A percentile compares a stretch with the other conserved stretches of the same genome.
Conservation (phyloP, 2,797 vertebrate genomes). For the Lepus townsendii region DNA sequence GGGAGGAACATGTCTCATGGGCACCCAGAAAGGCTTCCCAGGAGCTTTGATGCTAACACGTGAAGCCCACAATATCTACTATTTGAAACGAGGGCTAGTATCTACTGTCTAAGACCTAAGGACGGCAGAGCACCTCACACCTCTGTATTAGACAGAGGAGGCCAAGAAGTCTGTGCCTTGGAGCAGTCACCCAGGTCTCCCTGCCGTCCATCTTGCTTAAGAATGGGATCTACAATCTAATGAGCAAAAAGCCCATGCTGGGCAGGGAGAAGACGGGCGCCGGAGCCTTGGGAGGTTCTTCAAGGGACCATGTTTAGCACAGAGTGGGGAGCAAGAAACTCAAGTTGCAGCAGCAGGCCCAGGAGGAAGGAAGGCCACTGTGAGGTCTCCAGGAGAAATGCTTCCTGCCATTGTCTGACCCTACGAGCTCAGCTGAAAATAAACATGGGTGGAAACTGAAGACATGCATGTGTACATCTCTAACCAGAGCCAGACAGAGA, state of each 20-base stretch:
- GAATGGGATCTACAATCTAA: neutral
- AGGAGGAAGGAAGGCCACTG: slow-evolving; percentile 61
- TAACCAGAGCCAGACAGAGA: slow-evolving; percentile 71
- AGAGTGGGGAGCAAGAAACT: neutral
- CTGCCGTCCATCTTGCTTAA: neutral
- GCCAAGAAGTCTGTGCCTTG: neutral
- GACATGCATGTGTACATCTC: slow-evolving; percentile 55
- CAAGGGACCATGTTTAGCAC: neutral
- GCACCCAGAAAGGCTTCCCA: neutral
- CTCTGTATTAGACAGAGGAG: neutral
- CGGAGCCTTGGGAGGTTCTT: neutral
- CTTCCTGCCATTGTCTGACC: slow-evolving; percentile 84
- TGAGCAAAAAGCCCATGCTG: neutral
- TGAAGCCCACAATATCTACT: neutral
- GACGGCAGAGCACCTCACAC: neutral
- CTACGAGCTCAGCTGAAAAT: slow-evolving; percentile 72
- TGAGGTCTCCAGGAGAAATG: slow-evolving; percentile 31
- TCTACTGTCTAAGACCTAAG: neutral
- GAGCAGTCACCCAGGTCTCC: neutral
- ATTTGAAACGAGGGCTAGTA: neutral
- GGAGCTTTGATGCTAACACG: neutral
- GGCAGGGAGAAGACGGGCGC: neutral
- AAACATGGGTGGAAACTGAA: slow-evolving; percentile 72
- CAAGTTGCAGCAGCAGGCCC: neutral
- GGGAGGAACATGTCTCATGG: neutral